Percentiles rank a stretch among this genome's conserved stretches.
Conservation (phyloP, 1,140 invertebrate species). For the Drosophila tropicalis region DNA sequence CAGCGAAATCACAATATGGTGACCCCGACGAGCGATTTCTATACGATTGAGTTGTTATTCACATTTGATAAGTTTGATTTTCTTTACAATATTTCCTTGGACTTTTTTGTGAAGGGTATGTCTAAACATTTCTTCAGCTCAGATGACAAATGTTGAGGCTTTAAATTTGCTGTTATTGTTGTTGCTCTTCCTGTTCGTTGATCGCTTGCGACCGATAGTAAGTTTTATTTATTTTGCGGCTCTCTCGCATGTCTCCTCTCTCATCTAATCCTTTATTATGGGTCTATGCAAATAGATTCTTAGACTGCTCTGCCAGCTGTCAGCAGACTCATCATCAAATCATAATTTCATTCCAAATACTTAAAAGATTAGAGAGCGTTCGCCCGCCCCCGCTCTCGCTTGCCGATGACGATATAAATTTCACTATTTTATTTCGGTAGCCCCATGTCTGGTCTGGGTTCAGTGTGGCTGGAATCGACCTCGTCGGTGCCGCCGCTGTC, state of each 20-base stretch:
- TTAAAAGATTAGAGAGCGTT: conserved; percentile 3
- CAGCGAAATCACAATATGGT: not conserved
- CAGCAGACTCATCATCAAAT: conserved; percentile 53
- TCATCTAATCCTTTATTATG: conserved; percentile 62
- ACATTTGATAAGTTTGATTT: not conserved
- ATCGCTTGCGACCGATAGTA: conserved; percentile 61
- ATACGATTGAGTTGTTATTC: too few species aligned
- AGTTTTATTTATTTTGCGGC: conserved; percentile 64
- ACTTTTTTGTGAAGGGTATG: conserved; percentile 4
- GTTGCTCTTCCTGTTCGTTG: conserved; percentile 31
- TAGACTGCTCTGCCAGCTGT: conserved; percentile 41
- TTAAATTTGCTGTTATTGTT: not conserved
- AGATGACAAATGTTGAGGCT: not conserved
- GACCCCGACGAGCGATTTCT: not conserved
- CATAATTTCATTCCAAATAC: conserved; percentile 54
- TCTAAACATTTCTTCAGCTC: not conserved
- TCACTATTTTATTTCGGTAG: conserved; percentile 79
- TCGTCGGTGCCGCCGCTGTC: conserved; percentile 58
- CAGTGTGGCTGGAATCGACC: conserved; percentile 20
- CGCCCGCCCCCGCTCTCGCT: conserved; percentile 41
- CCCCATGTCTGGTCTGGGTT: conserved; percentile 34
- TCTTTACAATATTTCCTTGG: not conserved
- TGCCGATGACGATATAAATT: conserved; percentile 61
- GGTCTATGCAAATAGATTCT: conserved; percentile 38
- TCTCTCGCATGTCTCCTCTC: conserved; percentile 33